Percentiles rank a stretch among this genome's conserved stretches.
These are phyloP conservation scores for Nematostella vectensis DNA, from an alignment of 92 coral and sea anemone species.

Conservation along the genomic window DNA sequence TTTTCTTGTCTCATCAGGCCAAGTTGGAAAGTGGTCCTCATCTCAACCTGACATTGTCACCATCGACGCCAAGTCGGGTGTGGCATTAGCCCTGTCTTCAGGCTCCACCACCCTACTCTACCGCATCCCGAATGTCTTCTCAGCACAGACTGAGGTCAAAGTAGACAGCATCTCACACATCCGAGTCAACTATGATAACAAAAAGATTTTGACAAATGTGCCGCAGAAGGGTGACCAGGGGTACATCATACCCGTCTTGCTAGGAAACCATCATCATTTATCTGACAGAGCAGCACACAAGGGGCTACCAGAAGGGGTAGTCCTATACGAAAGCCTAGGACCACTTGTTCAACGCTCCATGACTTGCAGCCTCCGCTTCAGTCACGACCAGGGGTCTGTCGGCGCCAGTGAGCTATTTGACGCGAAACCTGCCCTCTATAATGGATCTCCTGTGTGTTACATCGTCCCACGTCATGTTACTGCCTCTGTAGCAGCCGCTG, in stretches of 20 bases:
- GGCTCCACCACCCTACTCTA: constrained; percentile 75
- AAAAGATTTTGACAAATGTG: constrained; percentile 38
- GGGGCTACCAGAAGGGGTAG: constrained; percentile 34
- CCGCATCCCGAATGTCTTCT: constrained; percentile 63
- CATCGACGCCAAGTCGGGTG: constrained; percentile 66
- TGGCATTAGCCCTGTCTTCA: constrained; percentile 76
- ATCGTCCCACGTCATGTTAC: constrained; percentile 41
- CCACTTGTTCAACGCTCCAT: constrained; percentile 28
- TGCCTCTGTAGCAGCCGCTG: constrained; percentile 26
- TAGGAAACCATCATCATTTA: constrained; percentile 44
- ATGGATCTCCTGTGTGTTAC: constrained; percentile 71
- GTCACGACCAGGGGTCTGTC: constrained; percentile 35
- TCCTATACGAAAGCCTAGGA: constrained; percentile 57
- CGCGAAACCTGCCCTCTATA: constrained; percentile 54
- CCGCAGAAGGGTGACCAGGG: constrained; percentile 51
- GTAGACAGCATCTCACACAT: constrained; percentile 64
- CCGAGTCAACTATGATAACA: constrained; percentile 26
- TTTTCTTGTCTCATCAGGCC: constrained; percentile 31
- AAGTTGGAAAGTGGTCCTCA: constrained; percentile 83
- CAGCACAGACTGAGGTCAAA: constrained; percentile 84
- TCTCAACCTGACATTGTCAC: constrained; percentile 68
- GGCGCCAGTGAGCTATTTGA: constrained; percentile 58
- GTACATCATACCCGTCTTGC: constrained; percentile 51
- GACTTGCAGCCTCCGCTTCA: constrained; percentile 45
- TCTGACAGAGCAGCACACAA: constrained; percentile 23